Percentiles rank a stretch among this genome's conserved stretches.
phyloP scores from a whole-genome alignment of 30 jellyfish, hydroid and myxozoan species.

The Sanderia malayensis region DNA sequence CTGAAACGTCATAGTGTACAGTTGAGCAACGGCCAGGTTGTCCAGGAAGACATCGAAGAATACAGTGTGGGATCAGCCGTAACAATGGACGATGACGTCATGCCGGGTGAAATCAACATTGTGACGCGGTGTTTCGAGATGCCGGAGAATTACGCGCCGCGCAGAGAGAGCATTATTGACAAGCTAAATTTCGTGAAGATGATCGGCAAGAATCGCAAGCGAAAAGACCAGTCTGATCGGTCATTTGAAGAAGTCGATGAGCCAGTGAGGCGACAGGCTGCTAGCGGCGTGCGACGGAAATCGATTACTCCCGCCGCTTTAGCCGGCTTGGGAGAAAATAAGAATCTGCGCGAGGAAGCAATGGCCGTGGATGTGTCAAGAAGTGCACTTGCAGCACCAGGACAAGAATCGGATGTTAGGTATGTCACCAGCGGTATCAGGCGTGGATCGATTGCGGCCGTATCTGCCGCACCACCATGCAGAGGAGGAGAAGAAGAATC shows the following conservation, averaged over 20 bases:
- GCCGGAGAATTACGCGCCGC: slow-evolving; percentile 22
- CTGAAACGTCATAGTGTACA: slow-evolving; percentile 39
- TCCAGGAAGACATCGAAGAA: slow-evolving; percentile 52
- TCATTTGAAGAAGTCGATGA: background rate
- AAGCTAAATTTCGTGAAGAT: slow-evolving; percentile 40
- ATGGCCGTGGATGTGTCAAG: no score
- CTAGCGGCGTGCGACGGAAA: slow-evolving; percentile 55
- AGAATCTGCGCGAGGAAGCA: background rate
- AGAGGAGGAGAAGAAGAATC: background rate
- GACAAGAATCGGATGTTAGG: slow-evolving; percentile 2
- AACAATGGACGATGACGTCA: slow-evolving; percentile 22
- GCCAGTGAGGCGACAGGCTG: background rate
- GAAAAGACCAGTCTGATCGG: background rate
- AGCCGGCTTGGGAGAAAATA: background rate
- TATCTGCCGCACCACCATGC: slow-evolving; percentile 72
- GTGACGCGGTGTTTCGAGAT: slow-evolving; percentile 50
- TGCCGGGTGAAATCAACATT: slow-evolving; percentile 48
- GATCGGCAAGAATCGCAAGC: slow-evolving; percentile 24
- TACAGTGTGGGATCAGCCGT: slow-evolving; percentile 31
- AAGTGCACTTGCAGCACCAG: slow-evolving; percentile 1
- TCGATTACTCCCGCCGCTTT: slow-evolving; percentile 54
- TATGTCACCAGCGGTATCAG: slow-evolving; percentile 58
- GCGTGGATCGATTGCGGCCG: slow-evolving; percentile 59
- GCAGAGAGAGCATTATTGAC: slow-evolving; percentile 52
- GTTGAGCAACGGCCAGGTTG: slow-evolving; percentile 51